These are phyloP conservation scores for Halyomorpha halys DNA, from an alignment of 1,140 invertebrate species.

Conservation along the genomic window DNA sequence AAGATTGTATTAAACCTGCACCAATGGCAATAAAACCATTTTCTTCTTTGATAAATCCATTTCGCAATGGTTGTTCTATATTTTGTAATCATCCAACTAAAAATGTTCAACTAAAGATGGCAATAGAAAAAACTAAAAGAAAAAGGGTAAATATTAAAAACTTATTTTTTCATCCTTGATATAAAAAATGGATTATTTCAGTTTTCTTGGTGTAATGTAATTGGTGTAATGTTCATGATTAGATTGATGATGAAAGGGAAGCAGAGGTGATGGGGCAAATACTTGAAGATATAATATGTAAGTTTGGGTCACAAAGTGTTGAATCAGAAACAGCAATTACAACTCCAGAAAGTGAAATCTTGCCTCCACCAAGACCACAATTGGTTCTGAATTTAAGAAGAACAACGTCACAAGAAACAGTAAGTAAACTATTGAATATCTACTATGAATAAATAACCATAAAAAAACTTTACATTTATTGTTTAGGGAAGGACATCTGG, in stretches of 20 bases:
- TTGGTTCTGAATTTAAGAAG: conserved; percentile 21
- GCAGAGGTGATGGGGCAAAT: conserved; percentile 20
- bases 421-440: conserved; percentile 3
- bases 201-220: neutral
- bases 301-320: neutral
- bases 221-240: no score
- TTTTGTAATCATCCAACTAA: conserved; percentile 23
- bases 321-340: conserved; percentile 1
- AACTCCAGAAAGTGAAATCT: neutral
- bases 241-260: conserved; percentile 13
- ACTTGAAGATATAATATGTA: conserved; percentile 21
- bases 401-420: conserved; percentile 21
- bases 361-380: conserved; percentile 16
- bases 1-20: conserved; percentile 21
- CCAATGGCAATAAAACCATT: conserved; percentile 21
- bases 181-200: neutral
- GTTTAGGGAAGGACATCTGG: conserved; percentile 19
- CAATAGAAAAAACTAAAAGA: conserved; percentile 21
- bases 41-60: conserved; percentile 18
- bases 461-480: neutral
- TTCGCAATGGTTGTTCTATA: conserved; percentile 21
- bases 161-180: neutral
- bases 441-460: neutral
- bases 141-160: conserved; percentile 12
- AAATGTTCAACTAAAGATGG: conserved; percentile 17